These are phyloP conservation scores for Uloborus diversus DNA, from an alignment of 1,140 invertebrate species.

Conservation along the genomic window DNA sequence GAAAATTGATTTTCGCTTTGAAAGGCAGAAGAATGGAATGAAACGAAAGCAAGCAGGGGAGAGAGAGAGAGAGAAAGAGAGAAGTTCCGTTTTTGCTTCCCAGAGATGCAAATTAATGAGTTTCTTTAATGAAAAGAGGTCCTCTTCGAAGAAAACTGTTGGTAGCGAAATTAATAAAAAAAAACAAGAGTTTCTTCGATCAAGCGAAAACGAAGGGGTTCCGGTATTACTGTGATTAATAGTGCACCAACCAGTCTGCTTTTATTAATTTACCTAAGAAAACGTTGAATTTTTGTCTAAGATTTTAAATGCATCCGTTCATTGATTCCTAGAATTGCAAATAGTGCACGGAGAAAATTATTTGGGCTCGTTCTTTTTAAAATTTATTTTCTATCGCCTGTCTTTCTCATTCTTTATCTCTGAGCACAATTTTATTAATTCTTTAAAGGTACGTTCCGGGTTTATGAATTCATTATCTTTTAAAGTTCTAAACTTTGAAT, in stretches of 20 bases:
- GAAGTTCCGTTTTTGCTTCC: conserved; percentile 21
- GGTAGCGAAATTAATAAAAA: conserved; percentile 47
- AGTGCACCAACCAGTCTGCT: not conserved
- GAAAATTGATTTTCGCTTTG: conserved; percentile 48
- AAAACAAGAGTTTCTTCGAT: conserved; percentile 20
- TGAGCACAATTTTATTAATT: not conserved
- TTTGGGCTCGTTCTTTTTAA: not conserved
- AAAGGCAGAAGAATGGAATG: too few relatives aligned
- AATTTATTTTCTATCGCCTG: not conserved
- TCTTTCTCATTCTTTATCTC: not conserved
- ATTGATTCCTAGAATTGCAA: not conserved
- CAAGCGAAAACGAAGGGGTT: not conserved
- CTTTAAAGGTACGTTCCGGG: too few relatives aligned
- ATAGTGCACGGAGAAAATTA: not conserved
- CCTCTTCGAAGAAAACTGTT: not conserved
- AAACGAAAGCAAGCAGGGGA: not conserved
- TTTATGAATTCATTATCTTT: too few relatives aligned
- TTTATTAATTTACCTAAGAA: conserved; percentile 26
- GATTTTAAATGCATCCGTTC: not conserved
- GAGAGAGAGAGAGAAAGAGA: not conserved
- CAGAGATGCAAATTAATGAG: conserved; percentile 51
- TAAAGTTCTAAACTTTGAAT: too few relatives aligned
- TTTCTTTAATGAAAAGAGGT: conserved; percentile 53
- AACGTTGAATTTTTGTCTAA: conserved; percentile 3
- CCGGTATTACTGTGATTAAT: conserved; percentile 13